Evolutionary conservation across 2,888 invertebrate species (phyloP).

Genomic region (Heliconius hortense): DNA sequence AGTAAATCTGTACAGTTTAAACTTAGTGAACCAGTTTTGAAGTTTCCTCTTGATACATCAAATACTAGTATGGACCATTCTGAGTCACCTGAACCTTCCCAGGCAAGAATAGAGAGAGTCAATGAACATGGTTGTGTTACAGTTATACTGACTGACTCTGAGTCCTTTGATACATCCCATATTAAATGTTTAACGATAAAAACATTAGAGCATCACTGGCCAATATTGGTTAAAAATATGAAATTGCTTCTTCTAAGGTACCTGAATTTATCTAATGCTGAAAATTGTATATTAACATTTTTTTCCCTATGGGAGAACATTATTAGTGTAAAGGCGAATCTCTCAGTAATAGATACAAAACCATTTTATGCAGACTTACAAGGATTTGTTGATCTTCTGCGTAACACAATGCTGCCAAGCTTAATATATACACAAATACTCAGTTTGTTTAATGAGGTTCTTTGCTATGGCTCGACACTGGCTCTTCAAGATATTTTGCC

Average conservation of each 20-base stretch:
- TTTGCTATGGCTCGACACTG: slow-evolving; percentile 95
- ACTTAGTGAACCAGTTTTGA: slow-evolving; percentile 71
- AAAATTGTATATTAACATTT: slow-evolving; percentile 90
- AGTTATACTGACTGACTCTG: slow-evolving; percentile 87
- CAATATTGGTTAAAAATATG: slow-evolving; percentile 88
- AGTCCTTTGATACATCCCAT: slow-evolving; percentile 92
- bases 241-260: slow-evolving; percentile 81
- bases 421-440: slow-evolving; percentile 92
- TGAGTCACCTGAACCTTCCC: slow-evolving; percentile 62
- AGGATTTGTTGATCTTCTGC: slow-evolving; percentile 87
- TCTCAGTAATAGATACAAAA: slow-evolving; percentile 93
- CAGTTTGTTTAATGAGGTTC: slow-evolving; percentile 92
- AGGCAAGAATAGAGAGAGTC: slow-evolving; percentile 68
- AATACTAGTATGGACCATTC: slow-evolving; percentile 57
- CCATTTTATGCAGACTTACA: slow-evolving; percentile 93
- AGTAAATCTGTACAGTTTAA: slow-evolving; percentile 60
- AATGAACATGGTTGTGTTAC: slow-evolving; percentile 82
- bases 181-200: slow-evolving; percentile 93
- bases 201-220: slow-evolving; percentile 93
- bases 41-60: slow-evolving; percentile 57
- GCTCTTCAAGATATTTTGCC: slow-evolving; percentile 93
- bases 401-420: slow-evolving; percentile 87
- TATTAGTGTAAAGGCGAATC: slow-evolving; percentile 94
- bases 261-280: slow-evolving; percentile 82
- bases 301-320: slow-evolving; percentile 94